A percentile compares a stretch with the other conserved stretches of the same genome.
Conservation (phyloP, 2,797 vertebrate species). For the Taeniopygia guttata region DNA sequence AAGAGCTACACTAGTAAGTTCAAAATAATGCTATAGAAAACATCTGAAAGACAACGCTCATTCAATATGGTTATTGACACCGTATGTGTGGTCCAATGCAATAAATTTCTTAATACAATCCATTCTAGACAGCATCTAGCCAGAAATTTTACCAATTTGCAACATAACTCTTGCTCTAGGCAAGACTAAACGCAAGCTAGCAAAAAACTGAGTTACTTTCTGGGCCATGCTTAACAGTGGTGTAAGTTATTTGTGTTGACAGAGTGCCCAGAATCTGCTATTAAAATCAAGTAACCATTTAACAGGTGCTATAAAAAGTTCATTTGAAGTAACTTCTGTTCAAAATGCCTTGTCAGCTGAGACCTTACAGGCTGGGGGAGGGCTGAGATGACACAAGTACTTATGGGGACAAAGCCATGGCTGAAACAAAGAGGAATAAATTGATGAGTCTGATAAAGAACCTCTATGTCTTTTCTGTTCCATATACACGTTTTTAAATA, state of each 20-base stretch:
- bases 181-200: background rate
- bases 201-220: background rate
- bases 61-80: background rate
- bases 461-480: background rate
- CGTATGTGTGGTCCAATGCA: background rate
- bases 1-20: background rate
- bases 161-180: background rate
- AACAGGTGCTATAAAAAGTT: conserved; percentile 5
- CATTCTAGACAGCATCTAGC: background rate
- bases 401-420: background rate
- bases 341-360: background rate
- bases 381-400: background rate
- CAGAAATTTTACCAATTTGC: background rate
- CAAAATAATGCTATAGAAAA: background rate
- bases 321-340: background rate
- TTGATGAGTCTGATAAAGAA: background rate
- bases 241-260: conserved; percentile 15
- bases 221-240: background rate
- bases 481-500: background rate
- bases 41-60: background rate
- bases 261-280: background rate
- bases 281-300: conserved; percentile 18
- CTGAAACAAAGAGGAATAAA: background rate
- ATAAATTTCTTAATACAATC: background rate
- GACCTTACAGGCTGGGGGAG: background rate